Conservation (phyloP, 2,888 invertebrate species). For the Apamea sordens region DNA sequence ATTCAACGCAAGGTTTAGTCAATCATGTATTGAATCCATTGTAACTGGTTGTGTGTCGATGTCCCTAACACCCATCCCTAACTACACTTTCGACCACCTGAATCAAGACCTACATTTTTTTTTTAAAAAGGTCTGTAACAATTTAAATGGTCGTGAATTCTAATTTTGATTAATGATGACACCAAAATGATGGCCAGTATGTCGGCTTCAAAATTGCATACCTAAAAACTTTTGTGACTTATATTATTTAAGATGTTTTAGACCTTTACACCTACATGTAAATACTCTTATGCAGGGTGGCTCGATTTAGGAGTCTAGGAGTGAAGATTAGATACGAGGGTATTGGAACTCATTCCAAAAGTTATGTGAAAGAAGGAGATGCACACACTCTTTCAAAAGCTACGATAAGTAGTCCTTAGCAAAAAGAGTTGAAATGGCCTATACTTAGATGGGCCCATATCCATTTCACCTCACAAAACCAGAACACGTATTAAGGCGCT, state of each 20-base stretch:
- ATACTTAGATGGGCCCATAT: background rate
- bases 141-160: background rate
- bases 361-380: too few relatives aligned
- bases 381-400: too few relatives aligned
- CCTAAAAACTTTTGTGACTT: background rate
- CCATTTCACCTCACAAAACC: constrained; percentile 11
- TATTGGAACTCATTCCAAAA: too few relatives aligned
- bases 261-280: background rate
- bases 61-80: too few relatives aligned
- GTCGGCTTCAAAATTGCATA: background rate
- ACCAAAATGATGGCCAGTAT: too few relatives aligned
- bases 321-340: background rate
- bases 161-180: background rate
- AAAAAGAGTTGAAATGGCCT: background rate
- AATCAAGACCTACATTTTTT: background rate
- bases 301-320: background rate
- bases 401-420: too few relatives aligned
- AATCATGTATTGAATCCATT: too few relatives aligned
- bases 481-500: constrained; percentile 16
- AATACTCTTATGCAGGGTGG: background rate
- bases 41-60: too few relatives aligned
- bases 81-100: too few relatives aligned
- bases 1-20: too few relatives aligned
- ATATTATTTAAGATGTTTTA: background rate
- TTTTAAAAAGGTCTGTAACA: background rate